Base-by-base conservation (phyloP, 2,113 vertebrate species). In the Recurvirostra avosetta region DNA sequence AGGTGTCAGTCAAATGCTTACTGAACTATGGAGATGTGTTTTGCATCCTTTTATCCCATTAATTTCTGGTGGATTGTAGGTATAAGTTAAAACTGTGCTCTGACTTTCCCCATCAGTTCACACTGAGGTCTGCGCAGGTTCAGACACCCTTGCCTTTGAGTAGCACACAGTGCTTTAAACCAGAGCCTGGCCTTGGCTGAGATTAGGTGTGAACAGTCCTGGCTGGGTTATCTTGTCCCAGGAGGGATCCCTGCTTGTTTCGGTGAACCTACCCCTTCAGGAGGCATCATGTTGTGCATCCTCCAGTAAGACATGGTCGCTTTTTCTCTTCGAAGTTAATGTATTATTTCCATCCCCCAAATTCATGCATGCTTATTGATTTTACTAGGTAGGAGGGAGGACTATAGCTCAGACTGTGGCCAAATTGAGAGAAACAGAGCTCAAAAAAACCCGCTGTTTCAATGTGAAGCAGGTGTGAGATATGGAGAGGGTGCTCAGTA, bases 31-130 rank as follows among this genome's bases (percentile, higher is more conserved):
- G 41, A 87, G 53, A 45, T 40, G 66, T 43, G 19, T 30, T 93
- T 82, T 79, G 10, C 3, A 0, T 85, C 53, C 53, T 93, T 55
- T 81, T 58, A 79, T 41, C n/a, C 58, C 45, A 62, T 90, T 94
- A 91, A 73, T 91, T 94, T 94, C 38, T 49, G 90, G 61, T 22
- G 82, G 74, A 78, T 41, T 82, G 58, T 90, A 82, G 81, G 40
- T 90, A 26, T 52, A 23, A 68, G 43, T 41, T 79, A 59, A 89
- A 80, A 14, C 32, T 8, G 8, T 66, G 22, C 22, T 72, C 29
- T 83, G n/a, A 36, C 19, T 83, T 50, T 72, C 27, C 14, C 6
- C 18, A 40, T 53, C 0, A 0, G 11, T 12, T 38, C 38, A 38
- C 38, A 38, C 11, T 25, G 45, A 86, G 10, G 8, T 45, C 67